Evolutionary conservation across 2,888 invertebrate genomes (phyloP).

Genomic region (Cacoxenus indagator): DNA sequence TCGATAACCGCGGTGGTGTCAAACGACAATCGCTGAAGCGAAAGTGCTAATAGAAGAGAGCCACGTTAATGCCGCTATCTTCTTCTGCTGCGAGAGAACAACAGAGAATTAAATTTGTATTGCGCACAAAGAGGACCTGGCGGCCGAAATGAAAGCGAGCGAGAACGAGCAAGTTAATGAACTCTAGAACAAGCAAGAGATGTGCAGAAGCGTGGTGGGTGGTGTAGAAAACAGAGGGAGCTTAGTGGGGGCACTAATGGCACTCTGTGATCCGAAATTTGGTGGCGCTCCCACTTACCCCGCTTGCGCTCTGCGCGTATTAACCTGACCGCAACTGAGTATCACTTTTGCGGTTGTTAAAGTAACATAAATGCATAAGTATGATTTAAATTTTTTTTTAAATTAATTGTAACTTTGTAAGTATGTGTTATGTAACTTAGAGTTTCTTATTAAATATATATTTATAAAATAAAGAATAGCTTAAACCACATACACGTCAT

Average conservation of each 20-base stretch:
- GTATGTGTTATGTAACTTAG: constrained; percentile 63
- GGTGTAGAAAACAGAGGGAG: no score
- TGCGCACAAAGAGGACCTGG: no score
- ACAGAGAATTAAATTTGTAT: no score
- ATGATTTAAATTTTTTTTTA: constrained; percentile 41
- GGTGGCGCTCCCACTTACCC: no score
- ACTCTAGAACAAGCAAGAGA: no score
- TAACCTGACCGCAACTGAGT: not conserved
- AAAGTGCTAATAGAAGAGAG: constrained; percentile 51
- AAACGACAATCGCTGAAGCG: constrained; percentile 68
- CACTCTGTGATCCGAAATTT: no score
- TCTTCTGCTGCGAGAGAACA: no score
- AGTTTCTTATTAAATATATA: constrained; percentile 65
- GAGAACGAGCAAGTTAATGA: no score
- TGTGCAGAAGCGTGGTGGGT: no score
- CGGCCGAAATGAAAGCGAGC: no score
- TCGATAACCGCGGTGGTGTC: constrained; percentile 68
- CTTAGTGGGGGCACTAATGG: no score
- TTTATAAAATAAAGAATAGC: constrained; percentile 52
- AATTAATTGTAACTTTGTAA: constrained; percentile 42
- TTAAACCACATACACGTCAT: not conserved
- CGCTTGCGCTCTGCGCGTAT: no score
- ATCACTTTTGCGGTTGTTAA: constrained; percentile 12
- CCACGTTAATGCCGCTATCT: not conserved
- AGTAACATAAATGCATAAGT: constrained; percentile 21